phyloP scores from a whole-genome alignment of 2,113 vertebrate species.

The Ancistrus triradiatus region DNA sequence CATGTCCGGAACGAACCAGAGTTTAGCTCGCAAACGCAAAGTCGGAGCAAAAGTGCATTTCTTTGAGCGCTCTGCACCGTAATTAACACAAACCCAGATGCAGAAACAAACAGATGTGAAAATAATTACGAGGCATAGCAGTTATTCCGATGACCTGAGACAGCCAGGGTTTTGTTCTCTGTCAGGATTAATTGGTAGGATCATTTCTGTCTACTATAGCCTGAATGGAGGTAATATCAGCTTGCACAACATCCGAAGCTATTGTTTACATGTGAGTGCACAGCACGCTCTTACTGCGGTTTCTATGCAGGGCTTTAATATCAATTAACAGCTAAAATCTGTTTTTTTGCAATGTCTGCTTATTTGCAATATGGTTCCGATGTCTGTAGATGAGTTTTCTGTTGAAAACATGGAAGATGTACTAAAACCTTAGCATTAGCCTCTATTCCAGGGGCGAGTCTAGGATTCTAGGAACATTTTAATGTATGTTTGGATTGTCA shows the following conservation, averaged over 20 bases:
- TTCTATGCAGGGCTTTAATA: too few species aligned
- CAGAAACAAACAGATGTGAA: conserved; percentile 19
- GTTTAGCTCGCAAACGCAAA: background rate
- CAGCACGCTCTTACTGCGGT: too few species aligned
- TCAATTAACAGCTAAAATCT: too few species aligned
- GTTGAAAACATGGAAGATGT: too few species aligned
- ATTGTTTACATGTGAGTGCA: too few species aligned
- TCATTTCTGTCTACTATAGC: conserved; percentile 14
- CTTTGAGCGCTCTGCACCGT: background rate
- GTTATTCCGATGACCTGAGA: conserved; percentile 17
- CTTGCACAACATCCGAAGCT: background rate
- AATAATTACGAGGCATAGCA: conserved; percentile 36
- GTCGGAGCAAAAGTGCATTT: conserved; percentile 9
- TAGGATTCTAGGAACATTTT: too few species aligned
- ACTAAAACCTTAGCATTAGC: too few species aligned
- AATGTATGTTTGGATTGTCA: too few species aligned
- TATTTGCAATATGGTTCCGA: too few species aligned
- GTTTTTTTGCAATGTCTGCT: too few species aligned
- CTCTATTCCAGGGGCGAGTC: too few species aligned
- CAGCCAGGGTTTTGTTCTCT: conserved; percentile 15
- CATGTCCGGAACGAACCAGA: background rate
- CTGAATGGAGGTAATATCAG: background rate
- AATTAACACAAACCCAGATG: conserved; percentile 24
- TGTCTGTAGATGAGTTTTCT: too few species aligned
- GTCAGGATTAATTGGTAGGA: conserved; percentile 30